Base-by-base conservation (phyloP, 2,797 vertebrate genomes). In the Phalloptychus januarius region DNA sequence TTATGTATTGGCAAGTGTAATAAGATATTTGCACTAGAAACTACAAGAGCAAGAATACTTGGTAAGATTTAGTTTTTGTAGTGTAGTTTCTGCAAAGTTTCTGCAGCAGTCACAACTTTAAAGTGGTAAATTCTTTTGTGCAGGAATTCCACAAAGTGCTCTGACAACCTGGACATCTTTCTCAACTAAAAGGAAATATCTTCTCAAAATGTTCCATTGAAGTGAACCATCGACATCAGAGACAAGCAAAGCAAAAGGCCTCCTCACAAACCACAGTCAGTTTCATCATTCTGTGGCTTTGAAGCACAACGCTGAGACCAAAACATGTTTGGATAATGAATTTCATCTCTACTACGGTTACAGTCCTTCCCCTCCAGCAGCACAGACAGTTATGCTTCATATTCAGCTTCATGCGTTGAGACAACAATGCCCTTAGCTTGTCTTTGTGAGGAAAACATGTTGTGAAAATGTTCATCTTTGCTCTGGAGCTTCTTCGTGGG, bases 371-470 rank as follows among this genome's bases (percentile, higher is more conserved):
- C 50, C 79, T 42, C 72, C 86, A 76, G 58, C 82, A 50, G 54
- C 0, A 61, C 46, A 28, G 52, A 58, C 79, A 36, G 75, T 76
- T 77, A 70, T 12, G 67, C 45, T 40, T 71, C 42, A 76, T 25
- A 74, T 76, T 20, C 2, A 38, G 44, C 61, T 0, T 78, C 80
- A 52, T 18, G 33, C 72, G 16, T 76, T 40, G 71, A 38, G 45
- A 77, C 72, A 72, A 58, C 75, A 67, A 38, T 50, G 45, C 42
- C 67, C 54, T 54, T 72, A 45, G 76, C 48, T 45, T 75, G 46
- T 83, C 70, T 72, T 83, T 84, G 40, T 31, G 33, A 73, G 52
- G 56, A 72, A 76, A 82, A 65, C 44, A 20, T 71, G 31, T 31
- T 15, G 42, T 71, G 54, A 73, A 42, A 38, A 63, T 46, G 44